These are phyloP conservation scores for Hydrozoanthus tunicans DNA, from an alignment of 64 coral and sea anemone species.

Conservation along the genomic window DNA sequence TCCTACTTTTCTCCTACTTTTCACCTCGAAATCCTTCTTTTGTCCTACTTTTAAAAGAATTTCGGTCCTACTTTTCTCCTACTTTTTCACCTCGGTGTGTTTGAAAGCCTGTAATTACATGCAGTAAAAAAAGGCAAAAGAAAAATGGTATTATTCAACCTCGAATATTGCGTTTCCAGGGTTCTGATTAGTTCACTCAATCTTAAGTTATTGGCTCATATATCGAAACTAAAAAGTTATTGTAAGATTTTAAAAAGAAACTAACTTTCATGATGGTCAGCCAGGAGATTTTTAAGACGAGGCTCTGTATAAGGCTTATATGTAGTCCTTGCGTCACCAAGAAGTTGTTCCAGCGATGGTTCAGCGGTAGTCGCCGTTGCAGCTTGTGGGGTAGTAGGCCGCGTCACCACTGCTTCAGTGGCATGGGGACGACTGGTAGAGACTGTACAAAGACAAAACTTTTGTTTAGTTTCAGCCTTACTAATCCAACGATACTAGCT, in stretches of 20 bases:
- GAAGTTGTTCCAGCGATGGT: slow-evolving; percentile 87
- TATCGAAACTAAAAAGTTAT: background rate
- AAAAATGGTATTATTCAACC: too few species aligned
- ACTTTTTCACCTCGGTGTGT: too few species aligned
- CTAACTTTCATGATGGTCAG: slow-evolving; percentile 33
- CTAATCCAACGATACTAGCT: background rate
- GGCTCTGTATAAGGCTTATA: slow-evolving; percentile 65
- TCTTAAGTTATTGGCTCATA: too few species aligned
- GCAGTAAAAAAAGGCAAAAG: too few species aligned
- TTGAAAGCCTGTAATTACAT: too few species aligned
- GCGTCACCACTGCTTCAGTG: background rate
- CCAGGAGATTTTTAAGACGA: slow-evolving; percentile 55
- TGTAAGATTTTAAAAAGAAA: too few species aligned
- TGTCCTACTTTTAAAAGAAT: too few species aligned
- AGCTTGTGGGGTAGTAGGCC: slow-evolving; percentile 12
- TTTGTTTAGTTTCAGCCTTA: background rate
- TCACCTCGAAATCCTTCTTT: too few species aligned
- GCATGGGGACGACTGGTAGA: background rate
- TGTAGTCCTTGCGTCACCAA: slow-evolving; percentile 71
- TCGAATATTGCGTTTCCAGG: too few species aligned
- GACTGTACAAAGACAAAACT: background rate
- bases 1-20: too few species aligned
- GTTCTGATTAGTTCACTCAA: too few species aligned
- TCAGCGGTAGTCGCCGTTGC: slow-evolving; percentile 29
- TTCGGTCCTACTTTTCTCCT: too few species aligned